Percentiles rank a stretch among this genome's conserved stretches.
phyloP scores from a whole-genome alignment of 2,113 vertebrate species.

The Grallaria varia region DNA sequence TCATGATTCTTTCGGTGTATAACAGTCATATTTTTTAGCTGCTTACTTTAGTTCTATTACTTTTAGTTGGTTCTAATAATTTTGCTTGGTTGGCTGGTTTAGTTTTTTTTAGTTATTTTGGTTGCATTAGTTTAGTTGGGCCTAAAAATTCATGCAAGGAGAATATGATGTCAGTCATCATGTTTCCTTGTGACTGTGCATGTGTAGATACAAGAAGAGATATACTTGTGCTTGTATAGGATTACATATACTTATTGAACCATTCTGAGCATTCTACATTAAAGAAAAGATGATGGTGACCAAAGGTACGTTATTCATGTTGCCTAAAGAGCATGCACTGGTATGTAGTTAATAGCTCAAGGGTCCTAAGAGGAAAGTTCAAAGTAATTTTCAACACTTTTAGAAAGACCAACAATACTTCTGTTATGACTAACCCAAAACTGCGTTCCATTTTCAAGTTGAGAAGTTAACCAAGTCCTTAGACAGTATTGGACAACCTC shows the following conservation, averaged over 20 bases:
- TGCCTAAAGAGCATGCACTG: background rate
- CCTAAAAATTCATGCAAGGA: background rate
- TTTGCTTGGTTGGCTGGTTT: background rate
- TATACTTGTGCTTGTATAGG: background rate
- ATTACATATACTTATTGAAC: background rate
- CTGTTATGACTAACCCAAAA: background rate
- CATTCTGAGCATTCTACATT: background rate
- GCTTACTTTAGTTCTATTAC: background rate
- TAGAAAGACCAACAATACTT: background rate
- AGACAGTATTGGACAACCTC: background rate
- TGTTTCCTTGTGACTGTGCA: background rate
- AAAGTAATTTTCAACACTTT: background rate
- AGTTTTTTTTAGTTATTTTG: background rate
- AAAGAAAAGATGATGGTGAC: background rate
- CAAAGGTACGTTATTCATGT: background rate
- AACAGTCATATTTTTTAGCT: background rate
- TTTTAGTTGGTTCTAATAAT: background rate
- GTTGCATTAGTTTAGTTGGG: background rate
- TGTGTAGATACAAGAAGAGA: background rate
- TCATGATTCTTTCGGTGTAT: background rate
- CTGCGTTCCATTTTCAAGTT: background rate
- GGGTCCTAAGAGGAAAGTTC: background rate
- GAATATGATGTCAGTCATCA: background rate
- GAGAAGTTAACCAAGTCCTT: background rate
- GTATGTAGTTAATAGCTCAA: background rate